Conservation (phyloP, 2,113 vertebrate genomes). For the zebrafish (Danio rerio) region GRCz12tu NC_133195.1:36091001-36091500, state of each 20-base stretch:
- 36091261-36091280: slow-evolving; percentile 10
- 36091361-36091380: slow-evolving; percentile 1
- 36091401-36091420: background rate
- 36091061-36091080: slow-evolving; percentile 41
- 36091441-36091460: background rate
- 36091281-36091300: background rate
- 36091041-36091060: slow-evolving; percentile 43
- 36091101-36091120: slow-evolving; percentile 54
- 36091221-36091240: background rate
- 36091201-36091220: slow-evolving; percentile 27
- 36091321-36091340: slow-evolving; percentile 2
- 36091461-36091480: background rate
- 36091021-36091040: slow-evolving; percentile 16
- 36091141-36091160: slow-evolving; percentile 16
- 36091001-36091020: background rate
- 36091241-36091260: slow-evolving; percentile 1
- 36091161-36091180: background rate
- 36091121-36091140: slow-evolving; percentile 36
- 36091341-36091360: background rate
- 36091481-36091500: background rate
- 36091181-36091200: slow-evolving; percentile 21
- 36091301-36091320: background rate
- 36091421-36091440: too few species aligned
- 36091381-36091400: background rate
- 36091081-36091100: slow-evolving; percentile 59